Evolutionary conservation across 2,113 vertebrate species (phyloP), one percentile per base, ranked within the genome.

Genomic region (Rhynchomys soricoides): DNA sequence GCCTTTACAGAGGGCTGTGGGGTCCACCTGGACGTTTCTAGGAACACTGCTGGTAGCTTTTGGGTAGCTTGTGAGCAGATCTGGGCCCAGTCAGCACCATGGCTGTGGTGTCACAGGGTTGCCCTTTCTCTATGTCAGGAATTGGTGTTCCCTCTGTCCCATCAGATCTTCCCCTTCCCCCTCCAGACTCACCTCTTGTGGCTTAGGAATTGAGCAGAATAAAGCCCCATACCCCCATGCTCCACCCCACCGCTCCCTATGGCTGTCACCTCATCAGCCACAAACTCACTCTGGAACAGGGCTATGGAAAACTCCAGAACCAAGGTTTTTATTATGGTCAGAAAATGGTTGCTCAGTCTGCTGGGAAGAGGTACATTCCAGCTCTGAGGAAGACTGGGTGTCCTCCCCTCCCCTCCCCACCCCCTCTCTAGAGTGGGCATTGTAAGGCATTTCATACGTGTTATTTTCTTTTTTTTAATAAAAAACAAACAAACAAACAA

Each of bases 311-410:
- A 96, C 75, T 64, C 95, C 95, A 97, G 89, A 92, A 89, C 71
- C 94, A 78, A 94, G 57, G 78, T 89, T 95, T 93, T 96, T 93
- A 95, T 97, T 96, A 90, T 66, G 2, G 59, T 96, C 79, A 96
- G 86, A 90, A 95, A 89, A 75, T 81, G 79, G 90, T 93, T 57
- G 48, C 75, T 96, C 93, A 93, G 29, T 94, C 74, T 74, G 52
- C 50, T 85, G 50, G 73, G 91, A 92, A 90, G 93, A 89, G 81
- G 93, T 86, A 86, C 94, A 89, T 13, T 88, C 89, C 73, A 92
- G 78, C 55, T 89, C 89, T 89, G 62, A 77, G 3, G 59, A 73
- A 75, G 77, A 43, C 71, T 0, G 4, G 7, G 5, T 68, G 70
- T 10, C 7, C 34, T 1, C 17, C 74, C 45, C 12, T 62, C 66